Evolutionary conservation across 2,797 vertebrate species (phyloP), one percentile per base, ranked within the genome.

Genomic region (Hippoglossus hippoglossus): DNA sequence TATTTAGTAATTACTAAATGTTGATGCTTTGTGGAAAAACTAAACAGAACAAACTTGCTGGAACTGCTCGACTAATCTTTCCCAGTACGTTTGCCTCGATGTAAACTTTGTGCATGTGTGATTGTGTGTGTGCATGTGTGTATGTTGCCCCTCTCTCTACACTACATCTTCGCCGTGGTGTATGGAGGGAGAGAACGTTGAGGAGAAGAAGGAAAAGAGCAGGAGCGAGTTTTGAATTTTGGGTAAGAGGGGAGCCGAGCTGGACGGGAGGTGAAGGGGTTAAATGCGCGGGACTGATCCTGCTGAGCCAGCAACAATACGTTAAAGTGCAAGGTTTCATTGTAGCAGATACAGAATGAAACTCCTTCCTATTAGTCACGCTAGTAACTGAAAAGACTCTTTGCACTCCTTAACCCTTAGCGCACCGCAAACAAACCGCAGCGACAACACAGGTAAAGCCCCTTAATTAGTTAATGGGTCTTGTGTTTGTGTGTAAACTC

Each of bases 341-440:
- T 94, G 94, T 93, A 92, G 87, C 89, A 94, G 92, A 94, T 93
- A 94, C 92, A 93, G 91, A 94, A 92, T 90, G 91, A 94, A 93
- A 94, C 92, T 92, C 93, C 89, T 91, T 91, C 80, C 89, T 87
- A 94, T 95, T 94, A 95, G 93, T 94, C 94, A 94, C 73, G 88
- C 90, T 88, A 91, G 93, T 91, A 92, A 92, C 86, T 81, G 89
- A 87, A 90, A 89, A 90, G 90, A 83, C 82, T 91, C 83, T 79
- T 86, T 58, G 71, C 56, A 58, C 81, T 34, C 66, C 79, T 94
- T 94, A 95, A 92, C 79, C 80, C 83, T 94, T 95, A 87, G 80
- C 56, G 72, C 58, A 36, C 88, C 34, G 4, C 87, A 73, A 75
- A 78, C 79, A 77, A 63, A 75, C 68, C 75, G 13, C 70, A 71